Evolutionary conservation across 2,113 vertebrate species (phyloP).

Genomic region (Periophthalmodon schlosseri): DNA sequence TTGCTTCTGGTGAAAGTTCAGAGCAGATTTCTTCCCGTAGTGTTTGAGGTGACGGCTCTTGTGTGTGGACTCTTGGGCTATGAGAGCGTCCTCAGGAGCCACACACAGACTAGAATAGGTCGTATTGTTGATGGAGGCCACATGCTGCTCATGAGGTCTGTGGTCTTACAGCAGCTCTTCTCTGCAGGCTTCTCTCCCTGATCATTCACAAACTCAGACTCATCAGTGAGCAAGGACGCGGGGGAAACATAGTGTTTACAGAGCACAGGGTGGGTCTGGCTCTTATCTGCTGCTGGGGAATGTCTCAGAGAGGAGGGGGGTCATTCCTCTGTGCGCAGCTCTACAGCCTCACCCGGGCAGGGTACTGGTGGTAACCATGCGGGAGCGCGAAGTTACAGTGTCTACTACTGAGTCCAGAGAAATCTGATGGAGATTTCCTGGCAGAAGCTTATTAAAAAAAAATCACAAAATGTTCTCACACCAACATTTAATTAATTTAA

Average conservation of each 20-base stretch:
- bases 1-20: neutral
- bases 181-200: neutral
- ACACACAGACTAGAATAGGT: neutral
- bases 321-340: too few species aligned
- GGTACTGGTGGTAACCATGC: too few species aligned
- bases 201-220: neutral
- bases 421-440: too few species aligned
- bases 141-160: conserved; percentile 10
- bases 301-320: neutral
- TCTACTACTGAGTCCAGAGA: too few species aligned
- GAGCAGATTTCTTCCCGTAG: neutral
- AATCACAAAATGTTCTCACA: too few species aligned
- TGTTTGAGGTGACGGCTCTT: neutral
- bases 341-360: too few species aligned
- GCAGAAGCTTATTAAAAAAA: too few species aligned
- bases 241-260: neutral
- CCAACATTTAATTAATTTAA: too few species aligned
- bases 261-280: neutral
- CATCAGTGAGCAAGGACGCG: neutral
- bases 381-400: too few species aligned
- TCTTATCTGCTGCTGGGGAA: neutral
- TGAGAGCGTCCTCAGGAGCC: neutral
- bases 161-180: neutral
- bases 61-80: neutral
- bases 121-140: conserved; percentile 1